Percentiles rank a stretch among this genome's conserved stretches.
These are phyloP conservation scores for Suncus etruscus DNA, from an alignment of 2,113 vertebrate genomes.

Conservation along the genomic window DNA sequence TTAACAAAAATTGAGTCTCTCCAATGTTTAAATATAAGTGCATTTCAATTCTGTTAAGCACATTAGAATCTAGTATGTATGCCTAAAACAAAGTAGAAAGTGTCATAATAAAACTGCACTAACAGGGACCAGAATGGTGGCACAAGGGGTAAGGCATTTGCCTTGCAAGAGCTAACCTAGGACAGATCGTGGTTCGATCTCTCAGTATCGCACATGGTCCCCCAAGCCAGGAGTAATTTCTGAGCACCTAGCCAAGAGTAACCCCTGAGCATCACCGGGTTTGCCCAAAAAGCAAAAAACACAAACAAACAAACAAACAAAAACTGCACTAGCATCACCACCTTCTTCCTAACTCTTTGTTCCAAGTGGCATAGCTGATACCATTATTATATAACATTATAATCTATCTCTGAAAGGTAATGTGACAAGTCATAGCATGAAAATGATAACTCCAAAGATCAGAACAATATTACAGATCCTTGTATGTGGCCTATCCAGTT, in stretches of 20 bases:
- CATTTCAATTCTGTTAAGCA: not conserved
- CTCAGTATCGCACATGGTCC: no score
- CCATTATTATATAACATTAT: not conserved
- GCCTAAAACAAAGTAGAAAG: not conserved
- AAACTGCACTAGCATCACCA: not conserved
- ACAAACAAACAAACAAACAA: no score
- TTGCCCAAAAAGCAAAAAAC: no score
- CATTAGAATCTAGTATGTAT: not conserved
- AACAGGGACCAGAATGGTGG: not conserved
- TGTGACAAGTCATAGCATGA: not conserved
- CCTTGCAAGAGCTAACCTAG: no score
- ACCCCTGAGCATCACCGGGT: no score
- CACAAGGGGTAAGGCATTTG: not conserved
- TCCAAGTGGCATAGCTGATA: not conserved
- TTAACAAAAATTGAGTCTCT: not conserved
- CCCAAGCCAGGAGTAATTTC: no score
- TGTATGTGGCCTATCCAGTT: no score
- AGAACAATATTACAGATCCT: no score
- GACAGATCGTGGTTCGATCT: no score
- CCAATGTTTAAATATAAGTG: not conserved
- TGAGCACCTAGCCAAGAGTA: no score
- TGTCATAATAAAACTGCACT: no score
- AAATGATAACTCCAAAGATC: not conserved
- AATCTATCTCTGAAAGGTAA: not conserved
- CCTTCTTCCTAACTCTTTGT: not conserved